Conservation (phyloP, 92 coral and sea anemone genomes). For the Palythoa grandiflora region DNA sequence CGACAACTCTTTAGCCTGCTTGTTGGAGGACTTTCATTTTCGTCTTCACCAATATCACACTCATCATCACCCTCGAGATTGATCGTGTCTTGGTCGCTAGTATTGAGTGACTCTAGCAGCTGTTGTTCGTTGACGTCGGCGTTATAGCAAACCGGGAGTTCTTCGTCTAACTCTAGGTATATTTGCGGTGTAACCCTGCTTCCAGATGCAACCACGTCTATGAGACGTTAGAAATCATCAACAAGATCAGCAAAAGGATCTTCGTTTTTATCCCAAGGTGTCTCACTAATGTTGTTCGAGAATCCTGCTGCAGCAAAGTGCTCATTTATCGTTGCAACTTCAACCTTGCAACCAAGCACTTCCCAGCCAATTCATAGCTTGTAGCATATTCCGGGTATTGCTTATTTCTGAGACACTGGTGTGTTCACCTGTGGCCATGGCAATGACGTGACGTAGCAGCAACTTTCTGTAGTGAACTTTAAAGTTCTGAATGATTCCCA, state of each 20-base stretch:
- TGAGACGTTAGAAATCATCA: conserved; percentile 49
- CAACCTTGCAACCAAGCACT: conserved; percentile 54
- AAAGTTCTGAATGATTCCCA: conserved; percentile 66
- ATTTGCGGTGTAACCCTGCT: conserved; percentile 30
- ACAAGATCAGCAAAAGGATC: conserved; percentile 58
- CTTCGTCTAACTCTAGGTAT: conserved; percentile 58
- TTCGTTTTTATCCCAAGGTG: conserved; percentile 22
- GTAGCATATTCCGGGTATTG: conserved; percentile 51
- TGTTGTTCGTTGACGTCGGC: conserved; percentile 45
- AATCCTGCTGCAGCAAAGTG: conserved; percentile 60
- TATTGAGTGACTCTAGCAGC: background rate
- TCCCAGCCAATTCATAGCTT: conserved; percentile 56
- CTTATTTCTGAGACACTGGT: conserved; percentile 49
- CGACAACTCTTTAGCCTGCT: no score
- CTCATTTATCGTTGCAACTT: conserved; percentile 42
- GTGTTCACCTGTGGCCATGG: conserved; percentile 52
- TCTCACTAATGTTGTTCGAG: conserved; percentile 36
- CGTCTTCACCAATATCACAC: background rate
- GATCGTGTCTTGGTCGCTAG: background rate
- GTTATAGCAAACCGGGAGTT: conserved; percentile 60
- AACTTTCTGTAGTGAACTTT: conserved; percentile 61
- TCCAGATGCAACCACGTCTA: background rate
- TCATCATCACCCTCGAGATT: conserved; percentile 33
- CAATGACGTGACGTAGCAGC: conserved; percentile 42
- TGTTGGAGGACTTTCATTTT: no score